Evolutionary conservation across 2,797 vertebrate species (phyloP).

Genomic region (Echiichthys vipera): DNA sequence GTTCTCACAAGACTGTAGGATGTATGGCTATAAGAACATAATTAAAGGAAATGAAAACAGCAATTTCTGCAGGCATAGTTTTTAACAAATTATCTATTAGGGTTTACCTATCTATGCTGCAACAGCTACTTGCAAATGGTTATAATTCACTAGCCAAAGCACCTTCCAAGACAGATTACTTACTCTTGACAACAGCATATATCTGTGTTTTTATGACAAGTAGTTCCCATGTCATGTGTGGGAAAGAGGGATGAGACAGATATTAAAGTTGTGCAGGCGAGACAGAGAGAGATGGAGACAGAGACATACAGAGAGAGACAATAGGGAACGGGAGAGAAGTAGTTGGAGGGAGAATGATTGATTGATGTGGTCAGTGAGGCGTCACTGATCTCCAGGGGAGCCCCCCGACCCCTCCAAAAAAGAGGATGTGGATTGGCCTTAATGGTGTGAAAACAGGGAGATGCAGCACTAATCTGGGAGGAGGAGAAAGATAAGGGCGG

Average conservation of each 20-base stretch:
- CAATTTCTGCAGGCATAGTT: neutral
- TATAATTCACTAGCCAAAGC: neutral
- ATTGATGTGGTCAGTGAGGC: slow-evolving; percentile 86
- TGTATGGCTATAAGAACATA: neutral
- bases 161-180: slow-evolving; percentile 8
- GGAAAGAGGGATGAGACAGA: slow-evolving; percentile 71
- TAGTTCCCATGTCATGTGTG: slow-evolving; percentile 71
- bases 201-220: slow-evolving; percentile 61
- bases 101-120: neutral
- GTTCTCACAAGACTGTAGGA: slow-evolving; percentile 14
- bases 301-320: slow-evolving; percentile 76
- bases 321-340: slow-evolving; percentile 66
- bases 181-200: slow-evolving; percentile 15
- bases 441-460: slow-evolving; percentile 73
- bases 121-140: neutral
- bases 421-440: slow-evolving; percentile 73
- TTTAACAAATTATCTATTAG: neutral
- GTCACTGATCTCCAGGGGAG: slow-evolving; percentile 83
- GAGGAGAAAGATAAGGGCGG: slow-evolving; percentile 56
- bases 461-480: slow-evolving; percentile 70
- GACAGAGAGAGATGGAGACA: slow-evolving; percentile 72
- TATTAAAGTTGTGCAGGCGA: slow-evolving; percentile 74
- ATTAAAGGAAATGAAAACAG: neutral
- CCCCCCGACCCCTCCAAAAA: slow-evolving; percentile 49
- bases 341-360: slow-evolving; percentile 76